A percentile compares a stretch with the other conserved stretches of the same genome.
Evolutionary conservation across 2,113 vertebrate species (phyloP).

Genomic region (Xiphophorus couchianus): DNA sequence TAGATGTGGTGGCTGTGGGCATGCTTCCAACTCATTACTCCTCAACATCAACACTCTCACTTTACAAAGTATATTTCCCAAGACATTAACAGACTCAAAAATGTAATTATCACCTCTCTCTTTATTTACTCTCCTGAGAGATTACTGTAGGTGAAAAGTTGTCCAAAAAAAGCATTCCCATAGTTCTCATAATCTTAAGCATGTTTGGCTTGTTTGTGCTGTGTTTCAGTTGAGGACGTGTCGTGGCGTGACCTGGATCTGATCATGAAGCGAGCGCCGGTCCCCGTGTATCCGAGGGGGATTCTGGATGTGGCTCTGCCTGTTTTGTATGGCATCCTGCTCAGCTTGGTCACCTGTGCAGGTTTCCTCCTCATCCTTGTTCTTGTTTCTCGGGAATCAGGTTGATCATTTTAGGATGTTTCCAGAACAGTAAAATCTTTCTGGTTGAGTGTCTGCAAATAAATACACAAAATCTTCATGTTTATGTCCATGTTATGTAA

Average conservation of each 20-base stretch:
- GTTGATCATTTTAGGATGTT: neutral
- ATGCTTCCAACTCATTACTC: slow-evolving; percentile 70
- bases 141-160: slow-evolving; percentile 39
- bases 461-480: neutral
- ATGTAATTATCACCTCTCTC: slow-evolving; percentile 75
- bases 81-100: slow-evolving; percentile 58
- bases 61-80: slow-evolving; percentile 62
- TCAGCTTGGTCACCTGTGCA: slow-evolving; percentile 69
- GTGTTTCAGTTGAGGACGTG: slow-evolving; percentile 62
- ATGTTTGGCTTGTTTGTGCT: slow-evolving; percentile 36
- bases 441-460: neutral
- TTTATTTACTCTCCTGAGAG: slow-evolving; percentile 36
- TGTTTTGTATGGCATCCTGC: slow-evolving; percentile 77
- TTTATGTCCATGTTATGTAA: neutral
- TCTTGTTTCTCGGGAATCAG: slow-evolving; percentile 36
- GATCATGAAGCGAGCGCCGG: slow-evolving; percentile 68
- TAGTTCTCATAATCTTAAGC: slow-evolving; percentile 28
- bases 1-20: slow-evolving; percentile 68
- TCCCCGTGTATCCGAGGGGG: slow-evolving; percentile 66
- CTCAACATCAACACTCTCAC: slow-evolving; percentile 61
- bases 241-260: slow-evolving; percentile 75
- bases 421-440: neutral
- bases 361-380: slow-evolving; percentile 32
- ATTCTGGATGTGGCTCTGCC: slow-evolving; percentile 71
- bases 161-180: slow-evolving; percentile 23